A percentile compares a stretch with the other conserved stretches of the same genome.
Evolutionary conservation across 2,113 vertebrate species (phyloP).

Genomic region (Calidris pygmaea): DNA sequence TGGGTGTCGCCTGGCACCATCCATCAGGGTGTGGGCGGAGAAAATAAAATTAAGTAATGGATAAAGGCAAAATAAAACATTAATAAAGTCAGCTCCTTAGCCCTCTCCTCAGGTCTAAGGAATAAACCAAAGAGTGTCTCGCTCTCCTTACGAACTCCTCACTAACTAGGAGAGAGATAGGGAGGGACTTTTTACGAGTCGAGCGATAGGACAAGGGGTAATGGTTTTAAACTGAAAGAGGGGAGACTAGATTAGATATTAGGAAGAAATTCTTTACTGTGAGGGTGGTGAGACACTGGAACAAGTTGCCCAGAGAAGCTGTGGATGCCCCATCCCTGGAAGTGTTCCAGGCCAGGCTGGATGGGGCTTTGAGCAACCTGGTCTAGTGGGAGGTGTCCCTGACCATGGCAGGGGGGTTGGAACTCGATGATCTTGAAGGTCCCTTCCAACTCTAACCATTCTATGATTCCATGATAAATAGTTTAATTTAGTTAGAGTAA

Average conservation of each 20-base stretch:
- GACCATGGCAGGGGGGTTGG: background rate
- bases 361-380: background rate
- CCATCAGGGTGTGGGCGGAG: background rate
- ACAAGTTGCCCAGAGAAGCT: background rate
- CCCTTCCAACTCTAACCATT: background rate
- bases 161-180: background rate
- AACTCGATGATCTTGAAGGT: background rate
- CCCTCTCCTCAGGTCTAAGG: too few species aligned
- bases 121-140: background rate
- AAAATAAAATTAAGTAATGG: background rate
- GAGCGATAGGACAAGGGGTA: background rate
- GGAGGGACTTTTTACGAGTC: background rate
- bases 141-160: background rate
- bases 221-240: background rate
- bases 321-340: background rate
- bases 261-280: background rate
- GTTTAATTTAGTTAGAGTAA: background rate
- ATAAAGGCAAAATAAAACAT: background rate
- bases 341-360: background rate
- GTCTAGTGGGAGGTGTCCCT: background rate
- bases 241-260: background rate
- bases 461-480: background rate
- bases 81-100: background rate
- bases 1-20: rapidly evolving
- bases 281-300: background rate